Percentiles rank a stretch among this genome's conserved stretches.
phyloP scores from a whole-genome alignment of 2,888 invertebrate genomes.

The Lepidonotus clava region DNA sequence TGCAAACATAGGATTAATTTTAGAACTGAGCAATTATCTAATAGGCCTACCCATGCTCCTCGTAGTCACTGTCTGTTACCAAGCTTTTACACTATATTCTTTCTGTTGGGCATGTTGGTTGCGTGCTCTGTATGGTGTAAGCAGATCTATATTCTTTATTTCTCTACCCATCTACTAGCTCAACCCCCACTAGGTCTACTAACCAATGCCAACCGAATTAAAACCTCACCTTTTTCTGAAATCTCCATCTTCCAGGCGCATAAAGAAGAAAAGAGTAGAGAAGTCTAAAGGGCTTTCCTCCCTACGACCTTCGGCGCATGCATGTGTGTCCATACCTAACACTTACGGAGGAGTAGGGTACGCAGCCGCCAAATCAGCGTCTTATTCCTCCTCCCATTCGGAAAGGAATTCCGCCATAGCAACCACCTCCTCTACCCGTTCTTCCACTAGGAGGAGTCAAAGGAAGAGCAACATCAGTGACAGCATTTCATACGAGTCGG shows the following conservation, averaged over 20 bases:
- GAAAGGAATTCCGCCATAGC: background rate
- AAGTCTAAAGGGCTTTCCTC: conserved; percentile 12
- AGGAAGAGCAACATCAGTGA: background rate
- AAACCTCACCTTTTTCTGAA: no score
- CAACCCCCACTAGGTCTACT: no score
- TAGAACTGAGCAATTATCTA: no score
- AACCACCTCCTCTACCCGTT: background rate
- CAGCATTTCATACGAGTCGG: conserved; percentile 3
- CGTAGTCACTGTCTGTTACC: no score
- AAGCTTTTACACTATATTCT: no score
- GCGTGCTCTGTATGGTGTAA: no score
- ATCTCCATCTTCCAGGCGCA: background rate
- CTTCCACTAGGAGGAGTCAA: background rate
- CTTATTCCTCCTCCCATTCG: background rate
- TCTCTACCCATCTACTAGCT: no score
- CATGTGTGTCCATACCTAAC: conserved; percentile 46
- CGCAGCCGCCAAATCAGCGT: background rate
- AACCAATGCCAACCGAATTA: no score
- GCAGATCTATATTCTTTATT: no score
- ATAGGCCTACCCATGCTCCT: no score
- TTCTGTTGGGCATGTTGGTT: no score
- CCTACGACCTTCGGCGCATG: conserved; percentile 27
- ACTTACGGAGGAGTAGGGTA: conserved; percentile 13
- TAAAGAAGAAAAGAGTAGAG: background rate
- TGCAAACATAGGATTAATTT: no score